Percentiles rank a stretch among this genome's conserved stretches.
Conservation (phyloP, 2,888 invertebrate genomes). For the Chrysolina americana region DNA sequence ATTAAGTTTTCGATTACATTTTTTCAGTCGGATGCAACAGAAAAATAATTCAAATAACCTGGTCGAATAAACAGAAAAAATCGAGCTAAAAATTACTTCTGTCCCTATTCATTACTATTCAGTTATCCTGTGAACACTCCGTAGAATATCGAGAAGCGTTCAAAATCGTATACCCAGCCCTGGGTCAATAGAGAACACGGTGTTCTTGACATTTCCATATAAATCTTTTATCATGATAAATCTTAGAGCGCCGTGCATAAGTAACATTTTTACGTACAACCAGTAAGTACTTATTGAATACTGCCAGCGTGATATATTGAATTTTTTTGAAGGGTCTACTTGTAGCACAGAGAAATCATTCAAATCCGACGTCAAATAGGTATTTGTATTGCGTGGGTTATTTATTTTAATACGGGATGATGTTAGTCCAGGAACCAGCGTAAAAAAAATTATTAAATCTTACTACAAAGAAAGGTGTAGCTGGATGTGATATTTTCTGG, state of each 20-base stretch:
- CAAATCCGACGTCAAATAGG: conserved; percentile 20
- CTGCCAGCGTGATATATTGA: conserved; percentile 16
- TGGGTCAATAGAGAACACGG: conserved; percentile 45
- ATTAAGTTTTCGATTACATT: too few relatives aligned
- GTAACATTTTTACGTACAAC: conserved; percentile 37
- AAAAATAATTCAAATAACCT: too few relatives aligned
- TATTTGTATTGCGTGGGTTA: conserved; percentile 15
- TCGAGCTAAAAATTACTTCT: not conserved
- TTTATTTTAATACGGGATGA: conserved; percentile 6
- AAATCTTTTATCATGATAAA: conserved; percentile 47
- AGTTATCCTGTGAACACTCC: not conserved
- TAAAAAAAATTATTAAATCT: too few relatives aligned
- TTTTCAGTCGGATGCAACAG: too few relatives aligned
- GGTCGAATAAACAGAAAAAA: too few relatives aligned
- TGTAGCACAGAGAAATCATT: conserved; percentile 17
- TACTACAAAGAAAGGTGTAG: too few relatives aligned
- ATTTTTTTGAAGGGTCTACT: conserved; percentile 23
- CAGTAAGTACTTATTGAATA: conserved; percentile 28
- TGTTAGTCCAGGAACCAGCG: not conserved
- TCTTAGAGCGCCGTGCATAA: conserved; percentile 40
- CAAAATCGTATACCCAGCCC: not conserved
- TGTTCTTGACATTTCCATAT: conserved; percentile 48
- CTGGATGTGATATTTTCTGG: too few relatives aligned
- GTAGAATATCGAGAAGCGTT: not conserved
- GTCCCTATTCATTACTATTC: not conserved